phyloP scores from a whole-genome alignment of 2,888 invertebrate genomes.

The Drosophila niveifrons region DNA sequence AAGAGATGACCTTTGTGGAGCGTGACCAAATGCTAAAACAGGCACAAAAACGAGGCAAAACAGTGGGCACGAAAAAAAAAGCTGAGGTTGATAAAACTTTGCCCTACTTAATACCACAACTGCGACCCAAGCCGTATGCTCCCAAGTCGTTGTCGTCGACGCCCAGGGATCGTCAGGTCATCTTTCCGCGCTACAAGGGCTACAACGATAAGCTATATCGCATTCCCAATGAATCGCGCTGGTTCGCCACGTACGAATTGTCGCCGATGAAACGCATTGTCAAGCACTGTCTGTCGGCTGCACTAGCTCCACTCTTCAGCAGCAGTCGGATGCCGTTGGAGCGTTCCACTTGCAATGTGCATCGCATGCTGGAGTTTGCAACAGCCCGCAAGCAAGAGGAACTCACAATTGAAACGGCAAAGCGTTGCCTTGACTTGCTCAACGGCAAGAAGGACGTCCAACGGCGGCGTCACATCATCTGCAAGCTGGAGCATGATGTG shows the following conservation, averaged over 20 bases:
- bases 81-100: not conserved
- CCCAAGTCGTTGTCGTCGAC: not conserved
- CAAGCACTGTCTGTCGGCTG: slow-evolving; percentile 45
- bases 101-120: slow-evolving; percentile 45
- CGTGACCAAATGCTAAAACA: not conserved
- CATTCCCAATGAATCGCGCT: slow-evolving; percentile 60
- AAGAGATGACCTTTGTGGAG: not conserved
- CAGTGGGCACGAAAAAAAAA: not conserved
- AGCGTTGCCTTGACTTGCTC: slow-evolving; percentile 35
- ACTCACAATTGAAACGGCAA: slow-evolving; percentile 7
- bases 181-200: slow-evolving; percentile 19
- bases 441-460: not conserved
- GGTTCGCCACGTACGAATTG: slow-evolving; percentile 61
- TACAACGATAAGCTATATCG: slow-evolving; percentile 35
- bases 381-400: slow-evolving; percentile 4
- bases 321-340: not conserved
- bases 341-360: slow-evolving; percentile 36
- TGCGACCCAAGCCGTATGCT: slow-evolving; percentile 37
- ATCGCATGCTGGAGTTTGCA: slow-evolving; percentile 32
- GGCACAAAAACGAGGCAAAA: not conserved
- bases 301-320: slow-evolving; percentile 35
- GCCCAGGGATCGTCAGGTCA: not conserved
- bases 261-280: slow-evolving; percentile 53
- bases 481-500: slow-evolving; percentile 51
- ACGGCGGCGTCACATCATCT: slow-evolving; percentile 23